Conservation (phyloP, 2,888 invertebrate genomes). For the Physocephala rufipes region DNA sequence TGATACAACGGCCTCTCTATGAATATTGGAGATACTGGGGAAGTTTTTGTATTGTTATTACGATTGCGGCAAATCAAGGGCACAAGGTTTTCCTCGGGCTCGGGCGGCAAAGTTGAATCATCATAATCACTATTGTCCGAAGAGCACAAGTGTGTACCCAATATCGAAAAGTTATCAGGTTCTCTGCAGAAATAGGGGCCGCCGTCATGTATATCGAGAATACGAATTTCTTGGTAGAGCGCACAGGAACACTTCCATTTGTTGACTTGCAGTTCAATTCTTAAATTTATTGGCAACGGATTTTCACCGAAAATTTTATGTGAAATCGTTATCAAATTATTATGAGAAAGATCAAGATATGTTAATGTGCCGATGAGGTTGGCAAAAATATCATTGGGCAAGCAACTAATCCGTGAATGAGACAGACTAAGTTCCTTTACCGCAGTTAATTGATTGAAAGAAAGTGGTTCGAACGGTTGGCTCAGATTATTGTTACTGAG, state of each 20-base stretch:
- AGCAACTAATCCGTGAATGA: slow-evolving; percentile 49
- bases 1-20: not conserved
- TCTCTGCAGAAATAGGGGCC: slow-evolving; percentile 45
- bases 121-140: not conserved
- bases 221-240: slow-evolving; percentile 46
- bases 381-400: slow-evolving; percentile 52
- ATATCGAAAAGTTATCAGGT: slow-evolving; percentile 45
- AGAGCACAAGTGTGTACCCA: slow-evolving; percentile 48
- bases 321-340: slow-evolving; percentile 50
- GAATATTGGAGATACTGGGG: not conserved
- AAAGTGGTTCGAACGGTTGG: slow-evolving; percentile 37
- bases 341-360: slow-evolving; percentile 54
- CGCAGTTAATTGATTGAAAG: slow-evolving; percentile 52
- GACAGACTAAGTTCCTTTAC: slow-evolving; percentile 52
- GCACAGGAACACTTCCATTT: slow-evolving; percentile 55
- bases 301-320: slow-evolving; percentile 50
- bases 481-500: slow-evolving; percentile 55
- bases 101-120: not conserved
- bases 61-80: too few species aligned
- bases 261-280: slow-evolving; percentile 48
- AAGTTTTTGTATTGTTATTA: too few species aligned
- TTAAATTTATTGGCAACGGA: slow-evolving; percentile 39
- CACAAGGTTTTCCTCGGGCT: not conserved
- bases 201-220: slow-evolving; percentile 33
- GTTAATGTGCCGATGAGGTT: slow-evolving; percentile 46